These are phyloP conservation scores for Hemichromis elongatus DNA, from an alignment of 2,113 vertebrate genomes.

Conservation along the genomic window DNA sequence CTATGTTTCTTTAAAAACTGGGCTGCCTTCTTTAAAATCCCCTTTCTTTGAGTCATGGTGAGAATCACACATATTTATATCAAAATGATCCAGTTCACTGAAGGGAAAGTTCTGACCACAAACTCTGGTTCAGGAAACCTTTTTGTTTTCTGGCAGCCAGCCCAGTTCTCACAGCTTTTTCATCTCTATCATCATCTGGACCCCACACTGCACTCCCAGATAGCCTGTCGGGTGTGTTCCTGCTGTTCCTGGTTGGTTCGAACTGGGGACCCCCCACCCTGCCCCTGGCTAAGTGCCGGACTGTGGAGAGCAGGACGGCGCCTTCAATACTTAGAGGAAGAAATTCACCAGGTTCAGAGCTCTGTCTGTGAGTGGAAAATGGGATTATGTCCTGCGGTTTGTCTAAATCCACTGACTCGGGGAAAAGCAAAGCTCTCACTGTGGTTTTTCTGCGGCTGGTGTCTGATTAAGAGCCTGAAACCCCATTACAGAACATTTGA, in stretches of 20 bases:
- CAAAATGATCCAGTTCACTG: not conserved
- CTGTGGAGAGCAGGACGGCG: slow-evolving; percentile 77
- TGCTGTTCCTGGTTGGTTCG: slow-evolving; percentile 50
- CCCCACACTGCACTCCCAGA: slow-evolving; percentile 60
- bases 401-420: slow-evolving; percentile 69
- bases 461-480: slow-evolving; percentile 32
- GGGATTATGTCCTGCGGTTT: slow-evolving; percentile 72
- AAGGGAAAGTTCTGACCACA: not conserved
- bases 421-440: slow-evolving; percentile 63
- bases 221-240: not conserved
- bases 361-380: slow-evolving; percentile 65
- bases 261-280: slow-evolving; percentile 65
- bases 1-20: not conserved
- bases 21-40: not conserved
- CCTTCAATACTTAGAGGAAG: slow-evolving; percentile 74
- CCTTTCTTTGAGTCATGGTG: not conserved
- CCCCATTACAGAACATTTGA: slow-evolving; percentile 33
- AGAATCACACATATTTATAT: not conserved
- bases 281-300: slow-evolving; percentile 72
- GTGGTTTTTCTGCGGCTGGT: slow-evolving; percentile 58
- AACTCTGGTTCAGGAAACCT: not conserved
- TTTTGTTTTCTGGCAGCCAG: not conserved
- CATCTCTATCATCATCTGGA: slow-evolving; percentile 81
- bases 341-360: slow-evolving; percentile 80
- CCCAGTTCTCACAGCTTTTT: slow-evolving; percentile 55